Evolutionary conservation across 2,888 invertebrate genomes (phyloP).

Genomic region (Epirrhoe alternata): DNA sequence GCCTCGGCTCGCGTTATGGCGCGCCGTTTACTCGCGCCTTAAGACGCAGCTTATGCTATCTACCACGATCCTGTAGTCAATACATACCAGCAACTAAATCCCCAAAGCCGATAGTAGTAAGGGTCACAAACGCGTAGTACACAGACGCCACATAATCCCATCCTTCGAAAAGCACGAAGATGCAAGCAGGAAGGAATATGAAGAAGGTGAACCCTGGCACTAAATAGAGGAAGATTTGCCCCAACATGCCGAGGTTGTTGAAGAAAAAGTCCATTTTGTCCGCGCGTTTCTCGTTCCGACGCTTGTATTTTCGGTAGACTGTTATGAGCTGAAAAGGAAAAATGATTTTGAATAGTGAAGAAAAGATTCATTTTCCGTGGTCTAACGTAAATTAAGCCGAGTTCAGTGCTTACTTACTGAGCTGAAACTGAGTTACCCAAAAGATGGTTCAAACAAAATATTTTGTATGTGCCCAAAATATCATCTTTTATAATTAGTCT

Average conservation of each 20-base stretch:
- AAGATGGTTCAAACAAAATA: too few relatives aligned
- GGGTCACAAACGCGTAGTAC: constrained; percentile 94
- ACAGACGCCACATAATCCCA: constrained; percentile 94
- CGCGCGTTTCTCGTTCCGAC: constrained; percentile 85
- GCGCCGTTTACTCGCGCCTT: too few relatives aligned
- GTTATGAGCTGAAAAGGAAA: constrained; percentile 87
- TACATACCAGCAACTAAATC: constrained; percentile 93
- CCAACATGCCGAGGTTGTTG: constrained; percentile 89
- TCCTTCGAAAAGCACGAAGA: constrained; percentile 93
- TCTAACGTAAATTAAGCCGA: too few relatives aligned
- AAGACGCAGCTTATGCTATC: too few relatives aligned
- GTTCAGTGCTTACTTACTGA: too few relatives aligned
- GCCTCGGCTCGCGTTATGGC: too few relatives aligned
- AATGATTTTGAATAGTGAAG: too few relatives aligned
- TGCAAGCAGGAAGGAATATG: constrained; percentile 93
- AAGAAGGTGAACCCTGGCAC: constrained; percentile 95
- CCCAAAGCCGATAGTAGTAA: constrained; percentile 97
- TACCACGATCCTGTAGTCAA: too few relatives aligned
- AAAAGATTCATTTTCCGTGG: too few relatives aligned
- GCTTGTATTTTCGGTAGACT: constrained; percentile 93
- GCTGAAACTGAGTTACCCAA: too few relatives aligned
- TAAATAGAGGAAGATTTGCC: constrained; percentile 93
- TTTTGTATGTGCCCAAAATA: too few relatives aligned
- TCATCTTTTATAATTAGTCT: too few relatives aligned
- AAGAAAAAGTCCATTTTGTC: constrained; percentile 87